phyloP scores from a whole-genome alignment of 2,888 invertebrate species.

The Diloba caeruleocephala region DNA sequence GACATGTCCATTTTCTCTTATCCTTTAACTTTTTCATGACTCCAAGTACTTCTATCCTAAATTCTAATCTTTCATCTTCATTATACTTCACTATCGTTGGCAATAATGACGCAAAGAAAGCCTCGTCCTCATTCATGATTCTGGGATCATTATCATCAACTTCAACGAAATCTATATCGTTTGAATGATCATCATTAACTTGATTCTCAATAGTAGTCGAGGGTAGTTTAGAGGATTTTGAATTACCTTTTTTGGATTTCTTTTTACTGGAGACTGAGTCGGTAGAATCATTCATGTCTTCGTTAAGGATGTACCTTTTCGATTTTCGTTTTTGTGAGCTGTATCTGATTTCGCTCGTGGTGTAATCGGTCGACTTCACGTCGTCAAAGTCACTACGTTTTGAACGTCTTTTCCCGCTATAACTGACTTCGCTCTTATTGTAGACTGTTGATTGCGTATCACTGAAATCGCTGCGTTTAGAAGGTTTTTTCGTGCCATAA shows the following conservation, averaged over 20 bases:
- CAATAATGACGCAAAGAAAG: conserved; percentile 82
- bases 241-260: conserved; percentile 31
- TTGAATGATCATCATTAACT: conserved; percentile 22
- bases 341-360: conserved; percentile 6
- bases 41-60: conserved; percentile 78
- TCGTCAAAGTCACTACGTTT: conserved; percentile 19
- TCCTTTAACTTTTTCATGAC: conserved; percentile 80
- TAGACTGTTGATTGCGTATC: conserved; percentile 19
- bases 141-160: conserved; percentile 73
- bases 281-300: conserved; percentile 16
- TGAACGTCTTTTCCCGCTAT: conserved; percentile 16
- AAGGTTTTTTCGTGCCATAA: conserved; percentile 19
- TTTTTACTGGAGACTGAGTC: conserved; percentile 29
- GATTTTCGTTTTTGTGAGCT: conserved; percentile 51
- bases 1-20: conserved; percentile 64
- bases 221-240: too few species aligned
- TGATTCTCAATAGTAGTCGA: background rate
- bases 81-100: conserved; percentile 80
- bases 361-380: conserved; percentile 5
- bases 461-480: conserved; percentile 25
- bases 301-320: conserved; percentile 46
- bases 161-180: conserved; percentile 66
- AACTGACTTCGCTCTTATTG: conserved; percentile 19
- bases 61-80: conserved; percentile 81
- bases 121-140: conserved; percentile 85